phyloP scores from a whole-genome alignment of 1,140 invertebrate species.

The Drosophila mayri region DNA sequence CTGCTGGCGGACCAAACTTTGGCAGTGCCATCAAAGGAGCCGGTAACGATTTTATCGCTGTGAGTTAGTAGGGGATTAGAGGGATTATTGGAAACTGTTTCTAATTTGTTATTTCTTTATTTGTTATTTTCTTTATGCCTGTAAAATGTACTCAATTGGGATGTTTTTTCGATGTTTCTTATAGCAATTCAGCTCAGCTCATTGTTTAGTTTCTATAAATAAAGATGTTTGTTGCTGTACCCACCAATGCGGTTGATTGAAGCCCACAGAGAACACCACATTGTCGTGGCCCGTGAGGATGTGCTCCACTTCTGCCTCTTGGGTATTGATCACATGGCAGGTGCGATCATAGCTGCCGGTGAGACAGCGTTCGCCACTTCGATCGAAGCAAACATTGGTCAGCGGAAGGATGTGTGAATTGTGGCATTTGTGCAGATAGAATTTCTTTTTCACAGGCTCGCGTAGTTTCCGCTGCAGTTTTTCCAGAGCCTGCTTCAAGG shows the following conservation, averaged over 20 bases:
- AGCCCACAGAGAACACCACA: constrained; percentile 92
- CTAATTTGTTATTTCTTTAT: too few species aligned
- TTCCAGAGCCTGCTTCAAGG: constrained; percentile 85
- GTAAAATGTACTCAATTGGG: neutral
- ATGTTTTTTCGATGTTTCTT: too few species aligned
- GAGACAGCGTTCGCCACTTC: constrained; percentile 90
- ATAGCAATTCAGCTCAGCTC: too few species aligned
- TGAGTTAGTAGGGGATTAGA: constrained; percentile 58
- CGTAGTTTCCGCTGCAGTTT: constrained; percentile 86
- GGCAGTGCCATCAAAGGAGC: constrained; percentile 92
- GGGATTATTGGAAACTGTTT: neutral
- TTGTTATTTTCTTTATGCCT: neutral
- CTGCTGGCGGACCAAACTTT: constrained; percentile 88
- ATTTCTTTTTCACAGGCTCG: constrained; percentile 87
- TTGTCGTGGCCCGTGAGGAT: constrained; percentile 91
- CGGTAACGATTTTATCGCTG: constrained; percentile 91
- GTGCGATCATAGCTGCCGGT: constrained; percentile 94
- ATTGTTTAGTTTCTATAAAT: neutral
- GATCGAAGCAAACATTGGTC: constrained; percentile 92
- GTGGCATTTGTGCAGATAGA: constrained; percentile 89
- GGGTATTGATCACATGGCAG: constrained; percentile 93
- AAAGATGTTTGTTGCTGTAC: neutral
- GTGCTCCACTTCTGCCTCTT: constrained; percentile 89
- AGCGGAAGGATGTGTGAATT: constrained; percentile 91
- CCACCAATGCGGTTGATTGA: constrained; percentile 91